Conservation (phyloP, 1,140 invertebrate species). For the Aphelenchoides avenae region DNA sequence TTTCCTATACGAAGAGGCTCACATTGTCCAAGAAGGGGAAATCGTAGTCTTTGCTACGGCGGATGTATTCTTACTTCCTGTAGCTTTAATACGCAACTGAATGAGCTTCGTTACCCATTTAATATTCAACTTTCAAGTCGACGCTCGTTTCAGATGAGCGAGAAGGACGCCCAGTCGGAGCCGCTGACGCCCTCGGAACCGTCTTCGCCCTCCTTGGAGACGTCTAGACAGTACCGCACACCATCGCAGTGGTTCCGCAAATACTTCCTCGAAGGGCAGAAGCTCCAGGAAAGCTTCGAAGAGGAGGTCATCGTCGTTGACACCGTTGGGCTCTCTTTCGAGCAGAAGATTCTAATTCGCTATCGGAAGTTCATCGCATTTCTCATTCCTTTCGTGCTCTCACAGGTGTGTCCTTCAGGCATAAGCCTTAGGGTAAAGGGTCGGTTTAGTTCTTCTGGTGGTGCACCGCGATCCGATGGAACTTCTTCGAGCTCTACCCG, state of each 20-base stretch:
- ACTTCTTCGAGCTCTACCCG: constrained; percentile 35
- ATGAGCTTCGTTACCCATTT: no score
- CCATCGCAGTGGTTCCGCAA: constrained; percentile 16
- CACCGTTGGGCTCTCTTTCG: neutral
- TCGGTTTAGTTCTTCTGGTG: constrained; percentile 36
- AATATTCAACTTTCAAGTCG: no score
- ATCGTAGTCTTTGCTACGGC: no score
- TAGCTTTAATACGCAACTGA: no score
- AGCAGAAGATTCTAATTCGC: constrained; percentile 16
- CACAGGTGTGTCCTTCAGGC: constrained; percentile 1
- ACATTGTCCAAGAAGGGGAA: no score
- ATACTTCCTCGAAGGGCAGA: constrained; percentile 20
- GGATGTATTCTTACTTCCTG: no score
- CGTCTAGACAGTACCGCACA: constrained; percentile 14
- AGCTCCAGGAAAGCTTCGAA: constrained; percentile 8
- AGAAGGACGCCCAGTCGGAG: no score
- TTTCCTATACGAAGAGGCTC: no score
- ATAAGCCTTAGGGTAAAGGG: constrained; percentile 3
- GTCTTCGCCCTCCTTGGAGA: no score
- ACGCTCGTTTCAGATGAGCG: no score
- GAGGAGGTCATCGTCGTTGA: neutral
- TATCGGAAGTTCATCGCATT: constrained; percentile 28
- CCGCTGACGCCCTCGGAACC: no score
- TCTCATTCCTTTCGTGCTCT: constrained; percentile 4
- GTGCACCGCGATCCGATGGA: constrained; percentile 33